phyloP scores from a whole-genome alignment of 2,797 vertebrate species.

The Odontamblyopus rebecca region DNA sequence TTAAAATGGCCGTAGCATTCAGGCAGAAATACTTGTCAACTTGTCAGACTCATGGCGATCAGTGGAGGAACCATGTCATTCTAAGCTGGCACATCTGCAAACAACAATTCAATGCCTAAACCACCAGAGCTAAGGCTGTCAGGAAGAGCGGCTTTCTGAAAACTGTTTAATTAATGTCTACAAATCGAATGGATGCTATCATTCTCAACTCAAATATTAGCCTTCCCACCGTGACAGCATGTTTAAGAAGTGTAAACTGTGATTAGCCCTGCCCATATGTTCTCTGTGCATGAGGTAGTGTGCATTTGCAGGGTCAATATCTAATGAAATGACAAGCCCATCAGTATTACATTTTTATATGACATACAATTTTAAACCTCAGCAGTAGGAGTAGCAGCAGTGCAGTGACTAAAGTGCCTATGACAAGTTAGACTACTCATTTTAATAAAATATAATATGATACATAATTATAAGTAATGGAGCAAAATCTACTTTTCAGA shows the following conservation, averaged over 20 bases:
- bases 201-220: constrained; percentile 56
- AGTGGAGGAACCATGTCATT: constrained; percentile 44
- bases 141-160: constrained; percentile 50
- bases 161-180: constrained; percentile 75
- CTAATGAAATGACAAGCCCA: too few species aligned
- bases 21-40: constrained; percentile 48
- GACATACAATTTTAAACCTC: too few species aligned
- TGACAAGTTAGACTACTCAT: too few species aligned
- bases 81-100: constrained; percentile 29
- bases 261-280: constrained; percentile 46
- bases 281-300: constrained; percentile 12
- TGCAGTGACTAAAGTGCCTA: too few species aligned
- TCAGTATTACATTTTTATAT: too few species aligned
- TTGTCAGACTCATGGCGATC: constrained; percentile 45
- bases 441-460: too few species aligned
- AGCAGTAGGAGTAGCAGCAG: too few species aligned
- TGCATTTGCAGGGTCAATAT: too few species aligned
- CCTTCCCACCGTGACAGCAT: constrained; percentile 37
- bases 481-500: too few species aligned
- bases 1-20: constrained; percentile 51
- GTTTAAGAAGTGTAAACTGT: constrained; percentile 38
- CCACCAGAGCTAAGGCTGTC: constrained; percentile 45
- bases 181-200: constrained; percentile 74
- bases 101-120: constrained; percentile 62
- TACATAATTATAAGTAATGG: too few species aligned